Conservation (phyloP, 2,888 invertebrate genomes). For the Tyria jacobaeae region DNA sequence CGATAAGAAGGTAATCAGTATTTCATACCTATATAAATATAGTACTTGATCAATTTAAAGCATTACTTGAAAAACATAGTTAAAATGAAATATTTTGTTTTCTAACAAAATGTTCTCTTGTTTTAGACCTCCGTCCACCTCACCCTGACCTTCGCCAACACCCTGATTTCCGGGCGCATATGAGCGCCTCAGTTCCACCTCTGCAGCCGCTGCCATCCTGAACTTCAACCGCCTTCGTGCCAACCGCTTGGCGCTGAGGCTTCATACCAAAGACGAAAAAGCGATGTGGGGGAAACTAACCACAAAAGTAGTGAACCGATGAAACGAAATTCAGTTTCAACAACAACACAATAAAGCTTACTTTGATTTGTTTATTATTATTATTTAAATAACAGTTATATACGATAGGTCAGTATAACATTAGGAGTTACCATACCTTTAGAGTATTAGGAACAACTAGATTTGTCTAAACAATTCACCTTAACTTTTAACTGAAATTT, state of each 20-base stretch:
- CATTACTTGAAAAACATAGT: neutral
- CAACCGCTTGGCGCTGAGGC: conserved; percentile 80
- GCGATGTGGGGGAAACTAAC: conserved; percentile 22
- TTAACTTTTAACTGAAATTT: neutral
- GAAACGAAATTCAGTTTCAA: neutral
- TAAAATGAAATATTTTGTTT: neutral
- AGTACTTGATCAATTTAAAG: neutral
- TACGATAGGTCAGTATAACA: conserved; percentile 11
- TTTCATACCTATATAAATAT: neutral
- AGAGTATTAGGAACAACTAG: conserved; percentile 2
- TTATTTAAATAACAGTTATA: too few species aligned
- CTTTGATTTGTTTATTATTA: neutral
- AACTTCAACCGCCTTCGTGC: conserved; percentile 82
- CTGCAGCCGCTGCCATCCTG: conserved; percentile 81
- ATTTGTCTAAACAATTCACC: neutral
- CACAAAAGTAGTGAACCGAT: neutral
- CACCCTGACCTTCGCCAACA: conserved; percentile 75
- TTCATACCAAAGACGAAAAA: conserved; percentile 33
- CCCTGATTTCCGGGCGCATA: conserved; percentile 74
- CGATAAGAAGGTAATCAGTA: too few species aligned
- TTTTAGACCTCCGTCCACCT: conserved; percentile 70
- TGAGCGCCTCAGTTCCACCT: conserved; percentile 70
- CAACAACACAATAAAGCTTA: neutral
- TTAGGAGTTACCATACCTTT: conserved; percentile 25
- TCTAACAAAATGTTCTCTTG: conserved; percentile 4